Percentiles rank a stretch among this genome's conserved stretches.
These are phyloP conservation scores for Paramormyrops hopkinsi DNA, from an alignment of 2,797 vertebrate genomes.

Conservation along the genomic window DNA sequence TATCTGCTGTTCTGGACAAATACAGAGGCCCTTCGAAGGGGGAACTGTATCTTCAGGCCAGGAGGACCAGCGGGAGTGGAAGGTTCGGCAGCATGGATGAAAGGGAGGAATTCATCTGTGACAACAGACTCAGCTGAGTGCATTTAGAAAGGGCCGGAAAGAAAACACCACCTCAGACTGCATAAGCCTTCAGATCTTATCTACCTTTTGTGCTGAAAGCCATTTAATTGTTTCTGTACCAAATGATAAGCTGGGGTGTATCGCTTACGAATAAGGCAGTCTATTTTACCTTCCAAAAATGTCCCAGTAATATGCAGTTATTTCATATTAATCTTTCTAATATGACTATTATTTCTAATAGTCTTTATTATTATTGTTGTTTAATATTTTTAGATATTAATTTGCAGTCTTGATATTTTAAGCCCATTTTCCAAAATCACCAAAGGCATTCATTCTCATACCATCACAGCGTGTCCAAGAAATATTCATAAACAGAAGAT, in stretches of 20 bases:
- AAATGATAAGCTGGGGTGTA: neutral
- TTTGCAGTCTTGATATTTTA: neutral
- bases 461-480: neutral
- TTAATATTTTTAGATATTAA: constrained; percentile 12
- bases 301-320: neutral
- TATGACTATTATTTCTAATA: neutral
- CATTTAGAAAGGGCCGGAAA: neutral
- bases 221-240: neutral
- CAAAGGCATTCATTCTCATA: neutral
- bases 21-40: neutral
- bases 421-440: neutral
- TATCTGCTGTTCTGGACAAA: neutral
- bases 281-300: neutral
- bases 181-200: neutral
- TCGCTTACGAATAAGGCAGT: neutral
- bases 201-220: neutral
- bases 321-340: neutral
- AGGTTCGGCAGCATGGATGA: neutral
- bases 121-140: neutral
- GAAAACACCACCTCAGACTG: neutral
- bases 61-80: neutral
- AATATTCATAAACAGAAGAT: neutral
- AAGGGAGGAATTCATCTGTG: neutral
- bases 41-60: neutral
- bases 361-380: neutral